Percentiles rank a stretch among this genome's conserved stretches.
These are phyloP conservation scores for Cavia aperea DNA, from an alignment of 2,113 vertebrate species.

Conservation along the genomic window DNA sequence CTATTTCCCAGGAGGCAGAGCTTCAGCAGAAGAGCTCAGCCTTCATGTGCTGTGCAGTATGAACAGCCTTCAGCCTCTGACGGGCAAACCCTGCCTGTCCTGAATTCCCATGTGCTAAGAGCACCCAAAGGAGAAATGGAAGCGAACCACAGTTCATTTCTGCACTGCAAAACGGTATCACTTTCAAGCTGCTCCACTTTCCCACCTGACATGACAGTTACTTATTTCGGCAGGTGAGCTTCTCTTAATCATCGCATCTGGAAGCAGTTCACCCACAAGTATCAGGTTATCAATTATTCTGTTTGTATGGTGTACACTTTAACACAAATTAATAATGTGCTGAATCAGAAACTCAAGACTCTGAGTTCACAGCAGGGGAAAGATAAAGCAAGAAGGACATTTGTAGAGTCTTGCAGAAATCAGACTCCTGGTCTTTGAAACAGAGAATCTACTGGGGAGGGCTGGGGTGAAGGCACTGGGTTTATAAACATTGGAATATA, in stretches of 20 bases:
- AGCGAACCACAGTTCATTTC: not conserved
- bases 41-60: not conserved
- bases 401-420: not conserved
- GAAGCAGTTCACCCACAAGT: not conserved
- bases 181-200: not conserved
- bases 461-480: not conserved
- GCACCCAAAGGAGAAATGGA: not conserved
- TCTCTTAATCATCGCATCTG: not conserved
- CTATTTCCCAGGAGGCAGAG: not conserved
- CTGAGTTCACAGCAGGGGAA: not conserved
- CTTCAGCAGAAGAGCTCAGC: not conserved
- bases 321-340: not conserved
- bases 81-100: not conserved
- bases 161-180: not conserved
- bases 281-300: constrained; percentile 22
- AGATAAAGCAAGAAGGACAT: not conserved
- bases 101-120: not conserved
- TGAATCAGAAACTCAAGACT: constrained; percentile 23
- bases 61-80: not conserved
- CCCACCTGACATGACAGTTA: not conserved
- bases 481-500: not conserved
- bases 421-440: not conserved
- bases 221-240: not conserved
- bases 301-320: constrained; percentile 2
- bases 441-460: not conserved